phyloP scores from a whole-genome alignment of 2,797 vertebrate species.

The Rhinatrema bivittatum region DNA sequence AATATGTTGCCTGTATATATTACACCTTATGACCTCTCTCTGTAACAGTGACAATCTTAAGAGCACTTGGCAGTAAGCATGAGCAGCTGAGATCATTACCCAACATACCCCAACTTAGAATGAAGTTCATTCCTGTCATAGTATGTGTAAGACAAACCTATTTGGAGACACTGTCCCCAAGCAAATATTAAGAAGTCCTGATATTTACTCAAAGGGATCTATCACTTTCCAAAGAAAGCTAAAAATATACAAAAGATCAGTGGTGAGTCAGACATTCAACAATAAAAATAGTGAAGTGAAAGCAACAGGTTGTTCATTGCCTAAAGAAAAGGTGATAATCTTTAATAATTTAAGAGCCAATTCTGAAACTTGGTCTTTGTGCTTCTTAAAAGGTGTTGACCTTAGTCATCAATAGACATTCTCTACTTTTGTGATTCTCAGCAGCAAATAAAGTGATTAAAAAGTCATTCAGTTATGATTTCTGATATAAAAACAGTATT shows the following conservation, averaged over 20 bases:
- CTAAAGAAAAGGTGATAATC: slow-evolving; percentile 26
- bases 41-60: too few relatives aligned
- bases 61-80: too few relatives aligned
- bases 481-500: slow-evolving; percentile 37
- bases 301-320: slow-evolving; percentile 30
- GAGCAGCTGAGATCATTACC: too few relatives aligned
- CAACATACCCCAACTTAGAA: too few relatives aligned
- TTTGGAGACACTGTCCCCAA: too few relatives aligned
- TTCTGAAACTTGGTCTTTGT: slow-evolving; percentile 29
- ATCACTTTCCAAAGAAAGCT: slow-evolving; percentile 21
- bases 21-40: too few relatives aligned
- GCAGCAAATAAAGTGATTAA: slow-evolving; percentile 43
- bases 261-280: slow-evolving; percentile 35
- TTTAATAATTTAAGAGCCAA: slow-evolving; percentile 34
- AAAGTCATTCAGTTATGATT: slow-evolving; percentile 35
- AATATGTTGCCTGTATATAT: too few relatives aligned
- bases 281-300: slow-evolving; percentile 38
- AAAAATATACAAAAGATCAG: slow-evolving; percentile 43
- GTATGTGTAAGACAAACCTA: too few relatives aligned
- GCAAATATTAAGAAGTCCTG: too few relatives aligned
- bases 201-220: slow-evolving; percentile 21
- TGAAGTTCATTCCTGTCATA: too few relatives aligned
- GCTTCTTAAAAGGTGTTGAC: slow-evolving; percentile 43
- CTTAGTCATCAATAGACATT: slow-evolving; percentile 43
- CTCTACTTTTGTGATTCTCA: slow-evolving; percentile 34